A percentile compares a stretch with the other conserved stretches of the same genome.
phyloP scores from a whole-genome alignment of 2,113 vertebrate genomes.

The Ranitomeya variabilis region DNA sequence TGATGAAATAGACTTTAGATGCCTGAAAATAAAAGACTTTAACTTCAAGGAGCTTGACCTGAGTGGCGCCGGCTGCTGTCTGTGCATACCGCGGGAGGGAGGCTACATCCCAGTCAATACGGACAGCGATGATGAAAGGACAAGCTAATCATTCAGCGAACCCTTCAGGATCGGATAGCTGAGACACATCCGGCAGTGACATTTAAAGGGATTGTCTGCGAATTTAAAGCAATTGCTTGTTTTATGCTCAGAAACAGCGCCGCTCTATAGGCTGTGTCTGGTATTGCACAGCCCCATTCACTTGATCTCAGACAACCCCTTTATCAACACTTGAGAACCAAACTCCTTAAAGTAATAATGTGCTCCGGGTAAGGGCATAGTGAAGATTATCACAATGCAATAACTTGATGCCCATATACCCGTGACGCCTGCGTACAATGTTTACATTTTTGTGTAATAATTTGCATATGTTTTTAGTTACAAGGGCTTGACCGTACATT shows the following conservation, averaged over 20 bases:
- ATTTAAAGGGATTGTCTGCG: neutral
- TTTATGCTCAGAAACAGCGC: neutral
- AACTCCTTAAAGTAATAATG: neutral
- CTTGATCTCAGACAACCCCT: neutral
- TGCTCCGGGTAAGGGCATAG: neutral
- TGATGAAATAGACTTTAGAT: constrained; percentile 80
- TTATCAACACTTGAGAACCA: neutral
- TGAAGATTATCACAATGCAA: constrained; percentile 11
- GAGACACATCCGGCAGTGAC: neutral
- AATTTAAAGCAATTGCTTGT: neutral
- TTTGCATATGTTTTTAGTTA: neutral
- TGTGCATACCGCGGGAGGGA: constrained; percentile 83
- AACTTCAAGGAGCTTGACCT: constrained; percentile 77
- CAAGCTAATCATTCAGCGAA: neutral
- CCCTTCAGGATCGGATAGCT: neutral
- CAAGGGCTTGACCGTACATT: neutral
- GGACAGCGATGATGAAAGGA: constrained; percentile 44
- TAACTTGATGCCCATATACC: neutral
- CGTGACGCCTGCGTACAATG: neutral
- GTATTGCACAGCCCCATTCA: neutral
- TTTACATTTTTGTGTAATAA: constrained; percentile 41
- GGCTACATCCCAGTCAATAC: constrained; percentile 80
- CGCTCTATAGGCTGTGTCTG: neutral
- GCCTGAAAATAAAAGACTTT: constrained; percentile 66
- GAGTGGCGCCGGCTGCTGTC: constrained; percentile 83